Conservation (phyloP, 2,113 vertebrate genomes). For the Mastomys coucha region DNA sequence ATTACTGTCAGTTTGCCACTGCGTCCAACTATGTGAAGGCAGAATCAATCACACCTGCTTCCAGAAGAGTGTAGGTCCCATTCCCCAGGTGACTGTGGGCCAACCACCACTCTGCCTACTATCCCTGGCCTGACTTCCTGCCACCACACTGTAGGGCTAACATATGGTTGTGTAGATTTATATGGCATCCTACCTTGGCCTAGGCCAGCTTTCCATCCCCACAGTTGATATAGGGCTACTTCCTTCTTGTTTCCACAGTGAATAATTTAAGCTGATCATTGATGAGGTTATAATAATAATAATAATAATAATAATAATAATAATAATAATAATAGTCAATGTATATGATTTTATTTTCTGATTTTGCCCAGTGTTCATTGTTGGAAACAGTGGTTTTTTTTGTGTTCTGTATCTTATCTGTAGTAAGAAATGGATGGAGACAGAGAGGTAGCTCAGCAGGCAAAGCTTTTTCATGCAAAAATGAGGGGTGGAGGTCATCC, state of each 20-base stretch:
- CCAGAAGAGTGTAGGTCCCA: too few species aligned
- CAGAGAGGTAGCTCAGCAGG: too few species aligned
- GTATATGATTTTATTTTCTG: not conserved
- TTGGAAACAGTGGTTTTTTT: not conserved
- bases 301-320: not conserved
- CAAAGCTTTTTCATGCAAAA: not conserved
- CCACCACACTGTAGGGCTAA: not conserved
- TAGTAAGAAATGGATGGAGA: not conserved
- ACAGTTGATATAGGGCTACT: too few species aligned
- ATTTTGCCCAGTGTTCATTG: not conserved
- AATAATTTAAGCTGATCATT: not conserved
- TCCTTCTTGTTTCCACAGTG: not conserved
- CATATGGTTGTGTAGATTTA: not conserved
- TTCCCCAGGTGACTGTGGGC: not conserved
- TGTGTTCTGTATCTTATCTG: not conserved
- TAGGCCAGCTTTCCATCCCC: too few species aligned
- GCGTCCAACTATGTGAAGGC: not conserved
- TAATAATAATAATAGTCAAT: not conserved
- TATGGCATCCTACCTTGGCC: not conserved
- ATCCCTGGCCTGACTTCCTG: not conserved
- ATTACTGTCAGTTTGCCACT: not conserved
- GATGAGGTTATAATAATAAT: not conserved
- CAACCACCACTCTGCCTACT: not conserved
- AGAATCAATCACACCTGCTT: not conserved
- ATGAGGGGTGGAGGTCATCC: not conserved